Percentiles rank a stretch among this genome's conserved stretches.
Evolutionary conservation across 64 coral and sea anemone species (phyloP).

Genomic region (Stichodactyla helianthus): DNA sequence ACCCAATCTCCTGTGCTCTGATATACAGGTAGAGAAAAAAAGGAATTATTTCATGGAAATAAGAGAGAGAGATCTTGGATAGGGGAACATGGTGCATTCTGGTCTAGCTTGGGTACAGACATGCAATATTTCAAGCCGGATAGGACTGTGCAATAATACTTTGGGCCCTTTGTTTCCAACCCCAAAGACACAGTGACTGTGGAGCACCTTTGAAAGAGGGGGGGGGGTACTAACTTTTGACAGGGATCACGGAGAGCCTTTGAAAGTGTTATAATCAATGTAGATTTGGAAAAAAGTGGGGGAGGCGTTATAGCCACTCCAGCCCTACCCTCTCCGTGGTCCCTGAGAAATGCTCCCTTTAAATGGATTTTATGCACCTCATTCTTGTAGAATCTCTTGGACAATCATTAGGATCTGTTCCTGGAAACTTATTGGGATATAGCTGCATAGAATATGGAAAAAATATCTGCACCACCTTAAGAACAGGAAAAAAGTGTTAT

Average conservation of each 20-base stretch:
- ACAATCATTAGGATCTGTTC: slow-evolving; percentile 90
- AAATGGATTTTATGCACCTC: slow-evolving; percentile 19
- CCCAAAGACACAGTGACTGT: no score
- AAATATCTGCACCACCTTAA: slow-evolving; percentile 88
- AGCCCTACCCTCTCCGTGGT: no score
- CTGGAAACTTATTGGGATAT: slow-evolving; percentile 90
- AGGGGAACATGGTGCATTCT: not conserved
- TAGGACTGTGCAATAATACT: no score
- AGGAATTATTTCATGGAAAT: not conserved
- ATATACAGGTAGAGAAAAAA: not conserved
- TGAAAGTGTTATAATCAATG: no score
- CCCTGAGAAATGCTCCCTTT: no score
- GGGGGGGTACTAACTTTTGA: no score
- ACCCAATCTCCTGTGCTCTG: not conserved
- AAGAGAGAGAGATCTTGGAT: not conserved
- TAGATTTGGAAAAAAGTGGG: no score
- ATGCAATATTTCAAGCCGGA: no score
- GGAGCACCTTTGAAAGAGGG: no score
- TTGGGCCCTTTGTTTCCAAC: no score
- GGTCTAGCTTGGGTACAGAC: not conserved
- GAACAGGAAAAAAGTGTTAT: slow-evolving; percentile 8
- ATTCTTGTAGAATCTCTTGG: slow-evolving; percentile 67
- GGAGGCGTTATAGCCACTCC: no score
- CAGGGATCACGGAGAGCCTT: no score
- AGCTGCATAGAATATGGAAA: slow-evolving; percentile 91